Evolutionary conservation across 2,113 vertebrate species (phyloP).

Genomic region (Scatophagus argus): DNA sequence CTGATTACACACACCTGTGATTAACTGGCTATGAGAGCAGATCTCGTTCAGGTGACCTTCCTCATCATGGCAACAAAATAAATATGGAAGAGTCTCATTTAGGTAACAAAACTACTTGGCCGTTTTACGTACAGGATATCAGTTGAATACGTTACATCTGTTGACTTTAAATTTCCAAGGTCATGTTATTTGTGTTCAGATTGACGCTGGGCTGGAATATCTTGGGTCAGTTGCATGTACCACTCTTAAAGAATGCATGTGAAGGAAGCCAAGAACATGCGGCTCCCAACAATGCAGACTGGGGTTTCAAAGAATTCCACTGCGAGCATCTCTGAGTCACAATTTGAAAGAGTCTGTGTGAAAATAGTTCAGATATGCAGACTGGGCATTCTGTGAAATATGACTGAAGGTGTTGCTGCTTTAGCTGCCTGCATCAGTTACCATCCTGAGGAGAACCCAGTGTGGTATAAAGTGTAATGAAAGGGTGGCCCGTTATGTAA

Average conservation of each 20-base stretch:
- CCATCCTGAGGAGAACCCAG: background rate
- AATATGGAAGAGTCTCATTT: too few species aligned
- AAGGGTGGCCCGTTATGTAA: slow-evolving; percentile 15
- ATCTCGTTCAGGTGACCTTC: too few species aligned
- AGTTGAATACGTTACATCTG: too few species aligned
- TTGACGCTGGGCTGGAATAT: too few species aligned
- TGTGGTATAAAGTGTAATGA: slow-evolving; percentile 9
- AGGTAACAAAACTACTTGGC: too few species aligned
- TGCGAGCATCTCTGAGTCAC: slow-evolving; percentile 35
- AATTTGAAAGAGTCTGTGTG: slow-evolving; percentile 38
- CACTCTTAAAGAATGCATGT: slow-evolving; percentile 36
- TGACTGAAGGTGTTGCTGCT: background rate
- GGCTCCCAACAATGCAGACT: slow-evolving; percentile 29
- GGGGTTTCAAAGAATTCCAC: slow-evolving; percentile 36
- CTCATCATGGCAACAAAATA: too few species aligned
- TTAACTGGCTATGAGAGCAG: too few species aligned
- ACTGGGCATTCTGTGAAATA: slow-evolving; percentile 13
- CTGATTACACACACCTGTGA: too few species aligned
- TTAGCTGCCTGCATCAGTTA: background rate
- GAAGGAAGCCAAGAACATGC: slow-evolving; percentile 50
- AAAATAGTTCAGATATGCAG: slow-evolving; percentile 45
- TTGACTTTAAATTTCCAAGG: too few species aligned
- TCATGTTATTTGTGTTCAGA: too few species aligned
- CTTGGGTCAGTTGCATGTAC: slow-evolving; percentile 34
- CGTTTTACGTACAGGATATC: too few species aligned